A percentile compares a stretch with the other conserved stretches of the same genome.
phyloP scores from a whole-genome alignment of 2,113 vertebrate genomes.

The Eclectus roratus region DNA sequence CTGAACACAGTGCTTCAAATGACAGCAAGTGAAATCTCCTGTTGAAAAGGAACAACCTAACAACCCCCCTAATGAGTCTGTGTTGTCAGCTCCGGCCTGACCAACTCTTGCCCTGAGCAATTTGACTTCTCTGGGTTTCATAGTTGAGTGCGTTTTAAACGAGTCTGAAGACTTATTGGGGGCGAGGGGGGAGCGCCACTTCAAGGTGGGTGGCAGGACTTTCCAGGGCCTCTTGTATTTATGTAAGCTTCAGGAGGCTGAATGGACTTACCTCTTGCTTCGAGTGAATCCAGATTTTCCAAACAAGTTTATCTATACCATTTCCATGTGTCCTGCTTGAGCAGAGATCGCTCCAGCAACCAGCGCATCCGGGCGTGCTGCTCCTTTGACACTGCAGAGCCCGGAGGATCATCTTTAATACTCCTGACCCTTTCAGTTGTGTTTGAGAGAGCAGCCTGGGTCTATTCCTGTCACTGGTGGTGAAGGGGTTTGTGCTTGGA shows the following conservation, averaged over 20 bases:
- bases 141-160: slow-evolving; percentile 77
- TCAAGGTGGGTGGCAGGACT: slow-evolving; percentile 44
- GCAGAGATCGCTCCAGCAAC: background rate
- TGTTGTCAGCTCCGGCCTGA: slow-evolving; percentile 79
- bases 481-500: background rate
- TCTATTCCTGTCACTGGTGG: background rate
- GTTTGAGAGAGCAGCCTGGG: background rate
- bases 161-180: background rate
- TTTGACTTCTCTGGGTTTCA: slow-evolving; percentile 78
- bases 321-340: background rate
- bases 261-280: slow-evolving; percentile 19
- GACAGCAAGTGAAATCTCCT: slow-evolving; percentile 55
- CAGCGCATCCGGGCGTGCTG: background rate
- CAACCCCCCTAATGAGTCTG: slow-evolving; percentile 77
- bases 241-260: slow-evolving; percentile 15
- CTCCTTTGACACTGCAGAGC: background rate
- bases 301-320: background rate
- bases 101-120: slow-evolving; percentile 74
- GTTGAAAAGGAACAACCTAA: slow-evolving; percentile 80
- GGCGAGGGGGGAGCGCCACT: background rate
- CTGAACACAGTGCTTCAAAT: background rate
- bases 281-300: slow-evolving; percentile 24
- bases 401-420: background rate
- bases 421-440: background rate
- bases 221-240: slow-evolving; percentile 15